Percentiles rank a stretch among this genome's conserved stretches.
Evolutionary conservation across 2,113 vertebrate genomes (phyloP).

Genomic region (Lethenteron reissneri): DNA sequence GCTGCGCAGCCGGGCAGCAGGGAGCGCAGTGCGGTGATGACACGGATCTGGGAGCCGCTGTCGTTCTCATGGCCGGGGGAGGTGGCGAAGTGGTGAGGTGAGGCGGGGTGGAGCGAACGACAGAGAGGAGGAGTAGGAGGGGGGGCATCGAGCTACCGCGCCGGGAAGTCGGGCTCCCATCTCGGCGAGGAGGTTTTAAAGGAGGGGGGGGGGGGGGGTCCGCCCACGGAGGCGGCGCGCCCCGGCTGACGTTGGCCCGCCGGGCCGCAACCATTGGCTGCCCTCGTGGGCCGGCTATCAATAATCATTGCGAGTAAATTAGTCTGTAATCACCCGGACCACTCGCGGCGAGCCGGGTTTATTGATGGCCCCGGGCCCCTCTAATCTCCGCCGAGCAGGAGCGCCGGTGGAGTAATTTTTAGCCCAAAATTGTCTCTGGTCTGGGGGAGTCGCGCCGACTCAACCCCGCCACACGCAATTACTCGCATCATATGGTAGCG

Average conservation of each 20-base stretch:
- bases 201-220: background rate
- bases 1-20: too few species aligned
- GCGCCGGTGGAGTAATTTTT: slow-evolving; percentile 2
- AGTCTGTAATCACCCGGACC: slow-evolving; percentile 5
- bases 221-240: background rate
- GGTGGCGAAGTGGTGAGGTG: too few species aligned
- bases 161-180: background rate
- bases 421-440: background rate
- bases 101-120: too few species aligned
- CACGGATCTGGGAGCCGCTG: too few species aligned
- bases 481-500: slow-evolving; percentile 2
- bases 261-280: background rate
- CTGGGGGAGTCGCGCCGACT: background rate
- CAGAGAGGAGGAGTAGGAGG: too few species aligned
- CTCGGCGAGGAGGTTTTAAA: slow-evolving; percentile 4
- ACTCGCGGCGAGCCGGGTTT: slow-evolving; percentile 3
- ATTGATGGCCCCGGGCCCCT: background rate
- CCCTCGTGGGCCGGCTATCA: slow-evolving; percentile 3
- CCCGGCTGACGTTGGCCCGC: background rate
- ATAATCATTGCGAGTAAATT: slow-evolving; percentile 5
- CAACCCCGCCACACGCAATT: background rate
- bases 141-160: too few species aligned
- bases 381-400: slow-evolving; percentile 1
- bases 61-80: too few species aligned
- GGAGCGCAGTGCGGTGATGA: too few species aligned